Base-by-base conservation (phyloP, 2,888 invertebrate genomes). In the Atethmia centrago region DNA sequence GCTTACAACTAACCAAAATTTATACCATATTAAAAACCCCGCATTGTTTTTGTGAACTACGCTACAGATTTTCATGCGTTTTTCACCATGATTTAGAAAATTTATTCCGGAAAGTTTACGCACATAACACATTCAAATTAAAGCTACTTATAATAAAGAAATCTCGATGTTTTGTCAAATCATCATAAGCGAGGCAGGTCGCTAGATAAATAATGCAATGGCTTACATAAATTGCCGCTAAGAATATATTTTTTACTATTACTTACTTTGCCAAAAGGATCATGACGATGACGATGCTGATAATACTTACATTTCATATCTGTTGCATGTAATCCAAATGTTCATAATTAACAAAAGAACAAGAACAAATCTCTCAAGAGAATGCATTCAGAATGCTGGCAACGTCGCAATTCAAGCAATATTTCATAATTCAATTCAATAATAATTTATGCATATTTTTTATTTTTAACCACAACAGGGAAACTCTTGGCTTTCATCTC, bases 261-360 rank as follows among this genome's bases (percentile, higher is more conserved):
- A 72, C 71, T 72, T 58, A 71, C 71, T 49, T 71, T 58, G 58
- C 10, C 14, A 49, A 49, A 31, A 19, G n/a, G 16, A 70, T 49
- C 63, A 64, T 69, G 63, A 51, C 0, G 66, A 42, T 59, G 55
- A 49, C 19, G 67, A 58, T 53, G 58, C 58, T 68, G 63, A 59
- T 67, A 63, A 66, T 71, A 79, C 78, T 79, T 78, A 79, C 78
- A n/a, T 61, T 31, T 71, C 63, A n/a, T 19, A 56, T 51, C 78
- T 64, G 72, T 73, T 55, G 78, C 78, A 73, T 79, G 78, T 64
- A 72, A 79, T 64, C 14, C 65, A 72, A 71, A 63, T 1, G 2
- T 47, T 47, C 1, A 36, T n/a, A 42, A 67, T 58, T 40, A 75
- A 58, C 16, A 62, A 64, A 12, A 31, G 31, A 59, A 40, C 16